Base-by-base conservation (phyloP, 2,888 invertebrate genomes). In the Tenodera sinensis region DNA sequence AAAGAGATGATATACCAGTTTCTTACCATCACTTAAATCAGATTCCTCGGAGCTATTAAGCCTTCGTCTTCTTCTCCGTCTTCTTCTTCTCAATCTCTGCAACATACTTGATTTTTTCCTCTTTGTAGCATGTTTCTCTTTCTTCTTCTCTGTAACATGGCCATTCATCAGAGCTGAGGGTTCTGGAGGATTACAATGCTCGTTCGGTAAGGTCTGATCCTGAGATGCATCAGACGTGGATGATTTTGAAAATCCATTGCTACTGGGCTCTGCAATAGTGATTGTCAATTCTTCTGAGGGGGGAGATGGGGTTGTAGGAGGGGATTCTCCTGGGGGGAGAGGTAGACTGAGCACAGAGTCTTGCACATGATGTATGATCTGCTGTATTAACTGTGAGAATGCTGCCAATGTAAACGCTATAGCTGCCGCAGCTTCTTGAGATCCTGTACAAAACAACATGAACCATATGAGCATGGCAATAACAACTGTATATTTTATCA, bases 391-490 rank as follows among this genome's bases (percentile, higher is more conserved):
- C 92, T 97, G 97, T 27, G 97, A 97, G 91, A 97, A 95, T 91
- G 98, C 95, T 34, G 98, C 97, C 87, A 98, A 94, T 88, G 97
- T 95, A 92, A 98, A 98, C 47, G 98, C 98, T 92, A 97, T 96
- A 88, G 97, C 95, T 34, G 97, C 96, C 91, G 97, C 97, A 84
- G 96, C 95, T 92, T 97, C 97, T n/a, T 95, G 94, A n/a, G 97
- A 97, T 92, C 97, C 96, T 92, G 86, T 4, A 91, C 90, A 27
- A 90, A 83, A 28, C 42, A 88, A 25, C n/a, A 71, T 81, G 20
- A 14, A n/a, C 6, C 7, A 34, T 34, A 34, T 34, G 34, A 34
- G 7, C 7, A 7, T 7, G 34, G 7, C 34, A 34, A 30, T 2
- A 30, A 30, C 34, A 34, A 7, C 34, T 34, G 34, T 7, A 7